Percentiles rank a stretch among this genome's conserved stretches.
Conservation (phyloP, 2,888 invertebrate species). For the Drosophila kambysellisi region DNA sequence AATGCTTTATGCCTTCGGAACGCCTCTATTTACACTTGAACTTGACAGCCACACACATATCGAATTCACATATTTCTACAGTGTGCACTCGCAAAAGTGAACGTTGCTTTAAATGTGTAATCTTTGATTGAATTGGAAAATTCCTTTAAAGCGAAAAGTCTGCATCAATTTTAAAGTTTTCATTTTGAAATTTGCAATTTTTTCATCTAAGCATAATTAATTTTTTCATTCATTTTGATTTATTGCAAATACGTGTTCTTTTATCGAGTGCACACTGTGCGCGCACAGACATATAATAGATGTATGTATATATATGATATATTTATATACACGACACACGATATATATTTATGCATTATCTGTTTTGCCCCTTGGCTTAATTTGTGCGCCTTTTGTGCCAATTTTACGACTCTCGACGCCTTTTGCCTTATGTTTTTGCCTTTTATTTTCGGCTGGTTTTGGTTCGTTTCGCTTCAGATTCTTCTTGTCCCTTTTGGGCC, state of each 20-base stretch:
- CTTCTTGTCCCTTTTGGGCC: not conserved
- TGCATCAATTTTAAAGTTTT: not conserved
- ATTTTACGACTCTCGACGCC: constrained; percentile 70
- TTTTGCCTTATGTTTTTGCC: constrained; percentile 40
- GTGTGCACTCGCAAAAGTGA: not conserved
- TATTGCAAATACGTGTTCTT: not conserved
- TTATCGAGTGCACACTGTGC: not conserved
- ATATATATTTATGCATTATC: constrained; percentile 36
- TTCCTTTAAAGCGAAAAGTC: not conserved
- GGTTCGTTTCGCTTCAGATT: not conserved
- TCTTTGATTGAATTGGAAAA: not conserved
- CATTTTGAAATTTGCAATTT: too few relatives aligned
- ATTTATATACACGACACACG: constrained; percentile 7
- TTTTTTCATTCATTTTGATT: not conserved
- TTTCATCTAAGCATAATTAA: not conserved
- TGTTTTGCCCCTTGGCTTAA: constrained; percentile 52
- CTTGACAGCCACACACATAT: constrained; percentile 40
- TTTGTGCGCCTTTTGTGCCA: constrained; percentile 68
- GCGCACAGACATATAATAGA: not conserved
- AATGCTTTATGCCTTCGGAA: constrained; percentile 33
- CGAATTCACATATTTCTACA: constrained; percentile 4
- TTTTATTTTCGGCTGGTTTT: constrained; percentile 29
- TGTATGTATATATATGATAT: not conserved
- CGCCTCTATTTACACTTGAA: constrained; percentile 69
- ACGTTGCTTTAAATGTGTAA: not conserved